A percentile compares a stretch with the other conserved stretches of the same genome.
These are phyloP conservation scores for Axea sp. DNA, from an alignment of 2,888 invertebrate species.

Conservation along the genomic window DNA sequence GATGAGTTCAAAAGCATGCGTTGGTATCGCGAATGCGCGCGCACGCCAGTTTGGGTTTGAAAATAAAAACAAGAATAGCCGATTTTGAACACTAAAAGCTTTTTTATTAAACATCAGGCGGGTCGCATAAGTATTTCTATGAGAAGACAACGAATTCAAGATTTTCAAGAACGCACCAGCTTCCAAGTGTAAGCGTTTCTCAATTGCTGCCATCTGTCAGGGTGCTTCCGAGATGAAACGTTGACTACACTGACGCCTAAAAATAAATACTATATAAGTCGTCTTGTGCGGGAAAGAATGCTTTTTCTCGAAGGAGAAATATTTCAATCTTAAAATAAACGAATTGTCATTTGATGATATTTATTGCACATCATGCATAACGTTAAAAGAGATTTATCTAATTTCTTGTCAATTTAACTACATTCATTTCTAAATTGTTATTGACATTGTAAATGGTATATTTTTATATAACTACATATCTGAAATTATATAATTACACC, in stretches of 20 bases:
- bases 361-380: slow-evolving; percentile 11
- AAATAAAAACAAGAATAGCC: slow-evolving; percentile 66
- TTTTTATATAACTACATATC: no score
- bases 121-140: slow-evolving; percentile 38
- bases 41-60: slow-evolving; percentile 18
- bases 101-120: slow-evolving; percentile 59
- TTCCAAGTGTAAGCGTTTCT: slow-evolving; percentile 62
- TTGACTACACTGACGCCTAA: slow-evolving; percentile 40
- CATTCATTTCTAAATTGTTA: no score
- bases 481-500: no score
- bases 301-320: slow-evolving; percentile 41
- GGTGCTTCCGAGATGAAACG: slow-evolving; percentile 65
- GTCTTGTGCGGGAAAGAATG: slow-evolving; percentile 48
- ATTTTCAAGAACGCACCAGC: slow-evolving; percentile 64
- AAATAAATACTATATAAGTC: slow-evolving; percentile 51
- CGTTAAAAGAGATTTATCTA: no score
- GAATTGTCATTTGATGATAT: slow-evolving; percentile 16
- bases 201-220: slow-evolving; percentile 68
- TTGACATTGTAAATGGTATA: no score
- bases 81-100: slow-evolving; percentile 67
- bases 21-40: slow-evolving; percentile 28
- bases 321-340: slow-evolving; percentile 32
- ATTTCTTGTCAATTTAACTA: no score
- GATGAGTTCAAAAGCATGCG: slow-evolving; percentile 55
- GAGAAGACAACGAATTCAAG: slow-evolving; percentile 65